Evolutionary conservation across 2,797 vertebrate species (phyloP), one percentile per base, ranked within the genome.

Genomic region (Agapornis canus): DNA sequence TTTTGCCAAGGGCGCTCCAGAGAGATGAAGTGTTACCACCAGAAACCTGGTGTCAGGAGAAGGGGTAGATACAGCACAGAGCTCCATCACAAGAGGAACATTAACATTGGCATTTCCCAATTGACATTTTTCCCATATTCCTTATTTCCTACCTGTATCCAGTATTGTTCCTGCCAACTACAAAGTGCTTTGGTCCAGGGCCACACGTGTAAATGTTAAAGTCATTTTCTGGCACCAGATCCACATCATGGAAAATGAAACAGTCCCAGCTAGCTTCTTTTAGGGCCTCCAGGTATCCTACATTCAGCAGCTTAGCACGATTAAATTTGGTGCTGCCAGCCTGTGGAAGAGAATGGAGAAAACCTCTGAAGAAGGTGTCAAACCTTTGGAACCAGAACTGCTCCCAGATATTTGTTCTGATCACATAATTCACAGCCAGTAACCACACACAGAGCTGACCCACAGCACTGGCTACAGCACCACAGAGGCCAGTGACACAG

Each of bases 191-290:
- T 88, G 99, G 99, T 94, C 99, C 98, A 14, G 95, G 94, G 66
- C 98, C 99, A 96, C 99, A 99, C 71, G 90, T 93, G 66, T 99
- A 99, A 72, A 98, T 96, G 96, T 99, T 99, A 77, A 97, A 97
- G 97, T 99, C 99, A 42, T 99, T 99, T 98, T 99, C 99, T 3
- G 99, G 99, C 88, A 99, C 97, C 88, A 99, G 97, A 95, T 99
- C 99, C 86, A 99, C 99, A 52, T 99, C 99, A 6, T 99, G 99
- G 96, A 99, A 99, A 95, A 99, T 98, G 91, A 99, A 99, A 90
- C 99, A 99, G 71, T 99, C 98, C 99, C 99, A 99, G 27, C 69
- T 97, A 35, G 97, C 97, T 96, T 99, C 99, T 95, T 99, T 99
- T 75, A 99, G 96, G 17, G 99, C 99, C 96, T 99, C 99, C 92